Conservation (phyloP, 2,888 invertebrate genomes). For the Polylopha cassiicola region DNA sequence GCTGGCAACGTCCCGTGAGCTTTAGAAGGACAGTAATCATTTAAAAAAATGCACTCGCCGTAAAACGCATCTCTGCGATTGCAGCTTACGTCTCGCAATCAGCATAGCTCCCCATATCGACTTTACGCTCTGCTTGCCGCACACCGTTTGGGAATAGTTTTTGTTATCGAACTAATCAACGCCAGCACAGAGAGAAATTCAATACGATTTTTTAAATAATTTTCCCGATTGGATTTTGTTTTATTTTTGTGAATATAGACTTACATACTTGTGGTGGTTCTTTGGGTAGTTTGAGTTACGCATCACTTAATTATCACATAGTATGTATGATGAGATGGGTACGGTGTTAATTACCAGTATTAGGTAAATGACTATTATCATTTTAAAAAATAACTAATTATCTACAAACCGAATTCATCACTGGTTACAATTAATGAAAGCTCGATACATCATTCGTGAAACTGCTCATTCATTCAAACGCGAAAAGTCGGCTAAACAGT, state of each 20-base stretch:
- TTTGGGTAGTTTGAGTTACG: too few relatives aligned
- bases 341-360: too few relatives aligned
- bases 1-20: neutral
- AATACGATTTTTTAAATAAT: slow-evolving; percentile 12
- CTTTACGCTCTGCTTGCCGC: slow-evolving; percentile 72
- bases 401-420: too few relatives aligned
- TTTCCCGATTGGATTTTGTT: too few relatives aligned
- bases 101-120: slow-evolving; percentile 67
- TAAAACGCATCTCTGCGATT: slow-evolving; percentile 67
- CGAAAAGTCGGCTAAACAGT: neutral
- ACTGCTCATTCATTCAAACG: neutral
- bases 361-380: too few relatives aligned
- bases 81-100: slow-evolving; percentile 68
- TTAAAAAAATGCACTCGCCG: slow-evolving; percentile 64
- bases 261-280: too few relatives aligned
- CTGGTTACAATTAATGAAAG: neutral
- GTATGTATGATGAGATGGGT: too few relatives aligned
- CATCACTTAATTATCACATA: too few relatives aligned
- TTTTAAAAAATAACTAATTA: too few relatives aligned
- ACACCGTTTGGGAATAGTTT: slow-evolving; percentile 70
- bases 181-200: slow-evolving; percentile 47
- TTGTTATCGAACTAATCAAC: slow-evolving; percentile 72
- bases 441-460: neutral
- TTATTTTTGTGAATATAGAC: too few relatives aligned
- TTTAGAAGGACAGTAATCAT: slow-evolving; percentile 43